These are phyloP conservation scores for Pantherophis alleghaniensis DNA, from an alignment of 2,797 vertebrate genomes.

Conservation along the genomic window DNA sequence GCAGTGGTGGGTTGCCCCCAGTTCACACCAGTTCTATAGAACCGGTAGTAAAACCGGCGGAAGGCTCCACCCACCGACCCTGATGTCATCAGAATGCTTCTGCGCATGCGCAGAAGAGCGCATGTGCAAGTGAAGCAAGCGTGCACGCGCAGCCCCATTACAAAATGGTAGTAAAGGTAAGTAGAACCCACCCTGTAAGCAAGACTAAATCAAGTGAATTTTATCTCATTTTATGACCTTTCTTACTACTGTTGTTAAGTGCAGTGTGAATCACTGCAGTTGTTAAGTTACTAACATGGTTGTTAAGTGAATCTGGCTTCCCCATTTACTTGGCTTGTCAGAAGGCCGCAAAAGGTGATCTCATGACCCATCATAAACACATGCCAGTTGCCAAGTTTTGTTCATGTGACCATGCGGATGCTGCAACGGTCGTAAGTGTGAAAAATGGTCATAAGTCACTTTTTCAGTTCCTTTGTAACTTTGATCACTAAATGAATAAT, in stretches of 20 bases:
- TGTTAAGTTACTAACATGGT: background rate
- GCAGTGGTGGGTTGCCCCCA: no score
- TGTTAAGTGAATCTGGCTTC: background rate
- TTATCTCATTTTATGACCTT: background rate
- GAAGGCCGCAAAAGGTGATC: no score
- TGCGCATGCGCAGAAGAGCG: no score
- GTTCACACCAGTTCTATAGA: no score
- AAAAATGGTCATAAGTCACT: background rate
- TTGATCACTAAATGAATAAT: background rate
- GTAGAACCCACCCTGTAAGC: no score
- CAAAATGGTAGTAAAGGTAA: no score
- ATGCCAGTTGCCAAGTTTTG: background rate
- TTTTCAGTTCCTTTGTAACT: background rate
- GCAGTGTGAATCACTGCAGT: background rate
- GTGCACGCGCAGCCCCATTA: no score
- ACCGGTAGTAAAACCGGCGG: no score
- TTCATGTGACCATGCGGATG: background rate
- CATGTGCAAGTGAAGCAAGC: no score
- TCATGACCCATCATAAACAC: background rate
- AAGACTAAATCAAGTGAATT: background rate
- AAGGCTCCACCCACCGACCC: no score
- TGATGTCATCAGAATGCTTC: no score
- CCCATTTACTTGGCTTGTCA: no score
- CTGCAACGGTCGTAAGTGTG: background rate
- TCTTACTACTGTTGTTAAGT: background rate